Base-by-base conservation (phyloP, 2,113 vertebrate species). In the Calyptomena viridis region DNA sequence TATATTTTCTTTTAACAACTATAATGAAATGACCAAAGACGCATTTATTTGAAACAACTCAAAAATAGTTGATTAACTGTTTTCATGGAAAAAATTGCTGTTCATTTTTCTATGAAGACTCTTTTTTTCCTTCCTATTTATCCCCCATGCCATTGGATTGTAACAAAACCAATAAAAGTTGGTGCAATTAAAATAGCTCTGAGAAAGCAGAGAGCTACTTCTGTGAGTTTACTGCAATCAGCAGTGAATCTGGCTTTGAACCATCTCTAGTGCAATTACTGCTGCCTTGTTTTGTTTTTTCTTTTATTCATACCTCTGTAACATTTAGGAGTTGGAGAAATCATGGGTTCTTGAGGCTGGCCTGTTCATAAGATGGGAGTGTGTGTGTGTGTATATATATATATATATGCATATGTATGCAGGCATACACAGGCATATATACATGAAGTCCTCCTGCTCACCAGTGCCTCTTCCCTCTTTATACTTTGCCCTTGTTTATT, bases 401-500 rank as follows among this genome's bases (percentile, higher is more conserved):
- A 12, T 46, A 5, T 37, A 7, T 24, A 6, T 73, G 11, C 12
- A 33, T 50, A 19, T 12, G 7, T 24, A 22, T 30, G 56, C 22
- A 62, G 5, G 23, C 19, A 31, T 35, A 39, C 28, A 40, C 6
- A 64, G n/a, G n/a, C 35, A 66, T 22, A 4, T 5, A 40, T 6
- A 83, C 14, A 5, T 63, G 14, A 67, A 81, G 64, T 31, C 75
- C 58, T 96, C 83, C 92, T 78, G 74, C 72, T 88, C 67, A 60
- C 74, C 59, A 4, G 53, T 80, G 30, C 68, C 50, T 93, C 60
- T 74, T 80, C 28, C 53, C 11, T 78, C 52, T 69, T 77, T 68
- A 5, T 84, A 30, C 47, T 93, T 60, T 90, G 76, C 79, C 85
- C 88, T 92, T 93, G 93, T 94, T 96, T 95, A 85, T 90, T 16